Percentiles rank a stretch among this genome's conserved stretches.
These are phyloP conservation scores for Brachionus rotundiformis DNA, from an alignment of 1,140 invertebrate genomes.

Conservation along the genomic window DNA sequence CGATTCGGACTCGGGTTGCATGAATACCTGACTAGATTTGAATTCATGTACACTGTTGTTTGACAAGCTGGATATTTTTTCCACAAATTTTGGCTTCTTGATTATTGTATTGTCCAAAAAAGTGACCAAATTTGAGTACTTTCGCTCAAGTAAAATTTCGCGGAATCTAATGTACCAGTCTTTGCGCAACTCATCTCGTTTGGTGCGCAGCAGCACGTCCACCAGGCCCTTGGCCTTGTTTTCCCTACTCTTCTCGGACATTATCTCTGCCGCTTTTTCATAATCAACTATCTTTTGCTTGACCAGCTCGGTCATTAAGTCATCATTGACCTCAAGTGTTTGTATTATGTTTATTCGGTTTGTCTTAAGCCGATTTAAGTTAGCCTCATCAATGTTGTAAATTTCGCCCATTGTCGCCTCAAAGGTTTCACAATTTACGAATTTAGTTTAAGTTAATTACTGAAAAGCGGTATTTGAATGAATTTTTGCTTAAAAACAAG, in stretches of 20 bases:
- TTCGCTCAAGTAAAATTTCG: neutral
- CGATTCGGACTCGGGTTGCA: neutral
- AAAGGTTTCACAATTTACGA: conserved; percentile 5
- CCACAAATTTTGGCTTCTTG: conserved; percentile 38
- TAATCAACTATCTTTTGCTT: conserved; percentile 32
- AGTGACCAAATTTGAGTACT: conserved; percentile 14
- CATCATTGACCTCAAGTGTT: conserved; percentile 4
- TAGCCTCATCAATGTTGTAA: conserved; percentile 28
- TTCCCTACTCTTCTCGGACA: neutral
- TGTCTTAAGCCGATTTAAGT: conserved; percentile 23
- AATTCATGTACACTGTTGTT: conserved; percentile 3
- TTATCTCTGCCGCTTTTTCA: neutral
- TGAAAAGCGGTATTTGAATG: neutral
- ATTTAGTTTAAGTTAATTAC: conserved; percentile 1
- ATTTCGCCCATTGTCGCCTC: conserved; percentile 27
- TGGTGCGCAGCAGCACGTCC: neutral
- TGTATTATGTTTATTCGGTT: conserved; percentile 46
- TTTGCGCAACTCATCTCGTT: conserved; percentile 6
- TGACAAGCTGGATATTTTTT: conserved; percentile 40
- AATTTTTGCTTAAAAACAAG: neutral
- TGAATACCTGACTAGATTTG: neutral
- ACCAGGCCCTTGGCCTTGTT: conserved; percentile 16
- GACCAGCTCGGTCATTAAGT: conserved; percentile 23
- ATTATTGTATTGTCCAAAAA: conserved; percentile 50
- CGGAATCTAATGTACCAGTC: conserved; percentile 45